phyloP scores from a whole-genome alignment of 2,113 vertebrate genomes.

The Carettochelys insculpta region DNA sequence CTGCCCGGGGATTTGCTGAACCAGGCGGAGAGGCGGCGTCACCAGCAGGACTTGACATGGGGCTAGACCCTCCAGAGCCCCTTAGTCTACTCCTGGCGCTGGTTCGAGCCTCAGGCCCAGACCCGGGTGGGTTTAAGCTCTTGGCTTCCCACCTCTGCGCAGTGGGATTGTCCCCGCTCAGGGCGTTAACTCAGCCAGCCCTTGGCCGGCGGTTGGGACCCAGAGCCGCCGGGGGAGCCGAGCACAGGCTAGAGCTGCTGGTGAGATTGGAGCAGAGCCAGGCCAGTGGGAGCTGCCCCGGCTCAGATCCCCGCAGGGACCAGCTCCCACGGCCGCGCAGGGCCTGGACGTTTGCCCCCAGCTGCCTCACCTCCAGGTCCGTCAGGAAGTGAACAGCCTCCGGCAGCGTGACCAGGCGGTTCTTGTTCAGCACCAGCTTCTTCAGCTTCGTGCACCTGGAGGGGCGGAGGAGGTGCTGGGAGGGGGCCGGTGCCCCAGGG shows the following conservation, averaged over 20 bases:
- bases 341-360: background rate
- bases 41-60: background rate
- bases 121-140: background rate
- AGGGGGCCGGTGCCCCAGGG: background rate
- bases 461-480: background rate
- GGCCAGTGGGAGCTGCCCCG: no score
- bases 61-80: background rate
- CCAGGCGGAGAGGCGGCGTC: background rate
- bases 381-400: constrained; percentile 95
- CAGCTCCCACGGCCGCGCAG: accelerated
- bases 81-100: background rate
- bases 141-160: background rate
- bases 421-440: constrained; percentile 96
- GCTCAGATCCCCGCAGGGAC: background rate
- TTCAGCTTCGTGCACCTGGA: constrained; percentile 91
- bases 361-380: constrained; percentile 84
- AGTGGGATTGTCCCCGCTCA: background rate
- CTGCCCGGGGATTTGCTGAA: accelerated
- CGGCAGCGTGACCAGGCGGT: constrained; percentile 92
- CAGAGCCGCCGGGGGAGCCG: no score
- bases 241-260: background rate
- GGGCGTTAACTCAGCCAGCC: no score
- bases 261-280: background rate
- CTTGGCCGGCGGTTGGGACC: background rate
- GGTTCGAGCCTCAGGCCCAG: background rate